Percentiles rank a stretch among this genome's conserved stretches.
Evolutionary conservation across 1,140 invertebrate species (phyloP).

Genomic region (Nasonia giraulti): DNA sequence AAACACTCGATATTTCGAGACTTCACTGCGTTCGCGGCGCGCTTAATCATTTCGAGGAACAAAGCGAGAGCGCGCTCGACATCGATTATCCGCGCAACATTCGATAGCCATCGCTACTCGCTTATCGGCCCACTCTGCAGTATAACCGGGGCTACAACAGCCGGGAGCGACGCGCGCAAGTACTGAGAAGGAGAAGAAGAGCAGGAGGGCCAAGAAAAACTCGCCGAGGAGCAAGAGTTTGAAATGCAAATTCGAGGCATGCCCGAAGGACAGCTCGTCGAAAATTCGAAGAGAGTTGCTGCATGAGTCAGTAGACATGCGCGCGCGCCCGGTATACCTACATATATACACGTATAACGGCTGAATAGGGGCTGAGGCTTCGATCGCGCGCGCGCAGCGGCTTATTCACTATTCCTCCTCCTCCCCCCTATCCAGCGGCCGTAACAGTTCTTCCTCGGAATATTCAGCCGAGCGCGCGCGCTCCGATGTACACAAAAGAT

Average conservation of each 20-base stretch:
- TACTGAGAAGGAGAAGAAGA: not conserved
- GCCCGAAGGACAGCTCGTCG: slow-evolving; percentile 1
- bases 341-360: too few relatives aligned
- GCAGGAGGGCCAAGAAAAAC: slow-evolving; percentile 6
- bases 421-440: too few relatives aligned
- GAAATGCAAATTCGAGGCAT: slow-evolving; percentile 29
- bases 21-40: not conserved
- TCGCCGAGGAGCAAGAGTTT: not conserved
- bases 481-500: too few relatives aligned
- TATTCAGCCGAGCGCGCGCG: not conserved
- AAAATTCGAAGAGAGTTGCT: slow-evolving; percentile 4
- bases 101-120: not conserved
- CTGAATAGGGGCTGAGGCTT: not conserved
- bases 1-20: not conserved
- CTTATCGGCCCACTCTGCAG: not conserved
- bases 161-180: not conserved
- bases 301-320: not conserved
- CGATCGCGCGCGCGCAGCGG: not conserved
- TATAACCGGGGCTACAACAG: not conserved
- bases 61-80: not conserved
- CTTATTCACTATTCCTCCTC: slow-evolving; percentile 1
- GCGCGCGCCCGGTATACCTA: too few relatives aligned
- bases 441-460: not conserved
- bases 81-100: too few relatives aligned
- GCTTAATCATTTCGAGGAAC: not conserved